These are phyloP conservation scores for Holacanthus passer DNA, from an alignment of 2,113 vertebrate species.

Conservation along the genomic window DNA sequence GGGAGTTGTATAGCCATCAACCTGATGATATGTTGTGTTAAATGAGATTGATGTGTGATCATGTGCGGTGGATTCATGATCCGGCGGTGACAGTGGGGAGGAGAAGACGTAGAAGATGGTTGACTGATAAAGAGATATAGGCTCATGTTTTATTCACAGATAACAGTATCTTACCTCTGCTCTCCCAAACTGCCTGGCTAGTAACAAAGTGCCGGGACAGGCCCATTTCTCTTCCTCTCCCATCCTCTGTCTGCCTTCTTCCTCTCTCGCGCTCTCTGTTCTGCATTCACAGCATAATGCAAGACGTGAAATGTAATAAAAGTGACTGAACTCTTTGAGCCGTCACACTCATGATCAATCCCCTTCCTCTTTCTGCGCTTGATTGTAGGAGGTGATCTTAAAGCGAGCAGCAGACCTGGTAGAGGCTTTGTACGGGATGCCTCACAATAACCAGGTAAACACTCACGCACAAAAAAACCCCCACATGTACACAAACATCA, in stretches of 20 bases:
- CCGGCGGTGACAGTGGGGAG: slow-evolving; percentile 65
- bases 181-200: slow-evolving; percentile 76
- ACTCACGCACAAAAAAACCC: slow-evolving; percentile 16
- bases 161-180: slow-evolving; percentile 74
- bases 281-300: slow-evolving; percentile 82
- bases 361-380: slow-evolving; percentile 55
- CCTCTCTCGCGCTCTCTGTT: slow-evolving; percentile 65
- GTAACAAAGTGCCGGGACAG: slow-evolving; percentile 80
- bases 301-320: slow-evolving; percentile 80
- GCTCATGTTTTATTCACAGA: slow-evolving; percentile 84
- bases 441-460: slow-evolving; percentile 83
- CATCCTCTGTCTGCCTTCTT: slow-evolving; percentile 58
- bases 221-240: slow-evolving; percentile 80
- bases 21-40: slow-evolving; percentile 80
- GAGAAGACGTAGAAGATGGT: slow-evolving; percentile 71
- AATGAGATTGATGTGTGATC: slow-evolving; percentile 77
- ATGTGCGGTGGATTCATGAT: slow-evolving; percentile 67
- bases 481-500: slow-evolving; percentile 33
- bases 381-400: slow-evolving; percentile 82
- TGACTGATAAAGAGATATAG: slow-evolving; percentile 80
- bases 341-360: slow-evolving; percentile 73
- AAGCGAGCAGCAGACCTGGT: slow-evolving; percentile 83
- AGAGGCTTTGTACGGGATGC: slow-evolving; percentile 84
- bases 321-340: slow-evolving; percentile 80
- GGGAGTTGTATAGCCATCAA: slow-evolving; percentile 68